Percentiles rank a stretch among this genome's conserved stretches.
Evolutionary conservation across 1,140 invertebrate species (phyloP).

Genomic region (Cotesia glomerata): DNA sequence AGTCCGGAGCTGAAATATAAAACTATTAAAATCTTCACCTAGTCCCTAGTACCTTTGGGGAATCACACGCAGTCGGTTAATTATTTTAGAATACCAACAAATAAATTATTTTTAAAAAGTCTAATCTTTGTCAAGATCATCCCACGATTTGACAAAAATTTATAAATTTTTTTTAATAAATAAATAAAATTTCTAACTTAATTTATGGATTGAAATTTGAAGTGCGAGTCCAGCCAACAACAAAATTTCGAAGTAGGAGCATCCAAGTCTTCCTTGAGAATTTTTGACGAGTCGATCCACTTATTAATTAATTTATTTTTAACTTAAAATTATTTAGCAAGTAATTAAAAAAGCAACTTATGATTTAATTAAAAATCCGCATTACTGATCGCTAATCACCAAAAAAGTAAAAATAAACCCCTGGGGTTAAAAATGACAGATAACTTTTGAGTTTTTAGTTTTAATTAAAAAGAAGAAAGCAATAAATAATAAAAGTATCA

Average conservation of each 20-base stretch:
- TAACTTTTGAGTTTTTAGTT: background rate
- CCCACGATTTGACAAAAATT: too few species aligned
- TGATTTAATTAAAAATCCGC: too few species aligned
- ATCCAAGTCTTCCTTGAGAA: background rate
- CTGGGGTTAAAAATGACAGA: too few species aligned
- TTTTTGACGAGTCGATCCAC: slow-evolving; percentile 8
- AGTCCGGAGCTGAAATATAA: slow-evolving; percentile 21
- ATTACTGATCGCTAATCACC: too few species aligned
- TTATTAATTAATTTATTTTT: background rate
- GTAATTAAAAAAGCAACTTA: background rate
- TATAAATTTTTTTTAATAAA: too few species aligned
- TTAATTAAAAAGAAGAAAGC: background rate
- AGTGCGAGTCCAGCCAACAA: background rate
- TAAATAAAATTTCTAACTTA: too few species aligned
- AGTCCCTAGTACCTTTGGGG: background rate
- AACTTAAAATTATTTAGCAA: background rate
- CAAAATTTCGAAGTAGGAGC: background rate
- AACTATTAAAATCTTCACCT: background rate
- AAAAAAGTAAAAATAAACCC: background rate
- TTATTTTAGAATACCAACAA: background rate
- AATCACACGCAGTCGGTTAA: background rate
- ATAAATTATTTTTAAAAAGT: too few species aligned
- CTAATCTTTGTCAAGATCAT: too few species aligned
- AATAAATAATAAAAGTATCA: too few species aligned
- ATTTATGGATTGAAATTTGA: background rate